These are phyloP conservation scores for Euphydryas editha DNA, from an alignment of 2,888 invertebrate genomes.

Conservation along the genomic window DNA sequence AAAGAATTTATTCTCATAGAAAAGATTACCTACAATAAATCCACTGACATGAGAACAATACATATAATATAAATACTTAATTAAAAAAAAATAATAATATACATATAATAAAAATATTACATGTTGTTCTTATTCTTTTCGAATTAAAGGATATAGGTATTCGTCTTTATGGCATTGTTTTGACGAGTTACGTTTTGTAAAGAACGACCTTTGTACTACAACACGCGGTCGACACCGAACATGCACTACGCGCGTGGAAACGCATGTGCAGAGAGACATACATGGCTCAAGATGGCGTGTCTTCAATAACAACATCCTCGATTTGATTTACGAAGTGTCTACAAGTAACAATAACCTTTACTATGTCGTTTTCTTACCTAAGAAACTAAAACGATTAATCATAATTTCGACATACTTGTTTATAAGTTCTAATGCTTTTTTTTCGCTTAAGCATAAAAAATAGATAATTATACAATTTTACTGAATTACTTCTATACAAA, in stretches of 20 bases:
- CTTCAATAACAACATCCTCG: slow-evolving; percentile 13
- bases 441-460: neutral
- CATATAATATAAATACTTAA: too few species aligned
- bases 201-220: slow-evolving; percentile 9
- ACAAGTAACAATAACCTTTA: slow-evolving; percentile 1
- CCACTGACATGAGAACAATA: too few species aligned
- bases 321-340: slow-evolving; percentile 11
- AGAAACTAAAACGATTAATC: neutral
- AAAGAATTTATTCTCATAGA: too few species aligned
- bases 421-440: neutral
- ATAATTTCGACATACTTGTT: neutral
- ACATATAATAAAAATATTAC: neutral
- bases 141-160: neutral
- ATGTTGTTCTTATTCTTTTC: neutral
- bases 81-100: neutral
- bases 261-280: slow-evolving; percentile 2
- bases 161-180: slow-evolving; percentile 6
- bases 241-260: slow-evolving; percentile 14
- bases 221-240: slow-evolving; percentile 10
- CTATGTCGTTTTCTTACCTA: neutral
- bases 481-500: too few species aligned
- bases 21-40: too few species aligned
- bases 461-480: too few species aligned
- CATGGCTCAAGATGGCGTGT: slow-evolving; percentile 9
- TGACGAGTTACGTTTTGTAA: neutral